A percentile compares a stretch with the other conserved stretches of the same genome.
Evolutionary conservation across 2,113 vertebrate species (phyloP).

Genomic region (Parus major): DNA sequence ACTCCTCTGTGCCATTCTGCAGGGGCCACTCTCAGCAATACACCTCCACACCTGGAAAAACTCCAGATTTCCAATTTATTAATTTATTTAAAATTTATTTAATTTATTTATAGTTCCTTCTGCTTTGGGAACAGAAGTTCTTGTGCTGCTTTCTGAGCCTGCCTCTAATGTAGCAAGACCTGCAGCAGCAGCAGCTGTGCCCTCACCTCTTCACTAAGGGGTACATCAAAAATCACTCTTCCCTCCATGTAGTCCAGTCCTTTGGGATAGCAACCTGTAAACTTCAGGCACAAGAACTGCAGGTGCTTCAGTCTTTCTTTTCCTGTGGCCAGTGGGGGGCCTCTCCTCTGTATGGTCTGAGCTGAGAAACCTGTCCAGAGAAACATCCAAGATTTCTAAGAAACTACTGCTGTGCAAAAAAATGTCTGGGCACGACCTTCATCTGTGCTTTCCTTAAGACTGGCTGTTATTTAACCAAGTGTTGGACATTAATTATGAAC

Average conservation of each 20-base stretch:
- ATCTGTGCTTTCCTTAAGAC: neutral
- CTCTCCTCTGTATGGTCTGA: neutral
- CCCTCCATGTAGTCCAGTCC: too few relatives aligned
- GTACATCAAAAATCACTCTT: neutral
- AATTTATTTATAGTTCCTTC: neutral
- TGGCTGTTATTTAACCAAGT: neutral
- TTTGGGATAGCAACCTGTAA: neutral
- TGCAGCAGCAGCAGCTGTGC: neutral
- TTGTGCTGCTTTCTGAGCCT: neutral
- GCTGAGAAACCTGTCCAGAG: neutral
- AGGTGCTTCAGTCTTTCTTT: neutral
- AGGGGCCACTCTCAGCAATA: neutral
- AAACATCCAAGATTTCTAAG: neutral
- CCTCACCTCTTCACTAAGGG: neutral
- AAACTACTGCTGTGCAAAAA: neutral
- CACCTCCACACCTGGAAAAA: neutral
- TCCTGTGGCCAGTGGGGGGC: neutral
- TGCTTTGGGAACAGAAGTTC: neutral
- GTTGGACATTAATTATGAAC: neutral
- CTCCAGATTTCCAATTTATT: neutral
- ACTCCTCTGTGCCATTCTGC: neutral
- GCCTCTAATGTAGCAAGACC: neutral
- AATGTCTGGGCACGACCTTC: neutral
- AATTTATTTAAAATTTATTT: neutral
- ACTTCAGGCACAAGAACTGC: neutral